Percentiles rank a stretch among this genome's conserved stretches.
Evolutionary conservation across 2,113 vertebrate genomes (phyloP).

Genomic region (Spilogale gracilis): DNA sequence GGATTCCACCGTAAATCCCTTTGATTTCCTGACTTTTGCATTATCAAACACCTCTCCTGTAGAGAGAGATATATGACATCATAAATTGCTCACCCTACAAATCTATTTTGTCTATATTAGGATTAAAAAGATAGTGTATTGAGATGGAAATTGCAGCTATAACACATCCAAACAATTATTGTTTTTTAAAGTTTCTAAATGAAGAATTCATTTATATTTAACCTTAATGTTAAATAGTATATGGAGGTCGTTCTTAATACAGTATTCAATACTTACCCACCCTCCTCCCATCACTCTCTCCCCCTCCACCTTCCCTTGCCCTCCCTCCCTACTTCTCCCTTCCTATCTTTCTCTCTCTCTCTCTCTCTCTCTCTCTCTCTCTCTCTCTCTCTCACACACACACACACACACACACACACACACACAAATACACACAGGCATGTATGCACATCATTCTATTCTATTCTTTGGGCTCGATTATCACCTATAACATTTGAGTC

Average conservation of each 20-base stretch:
- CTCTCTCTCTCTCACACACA: too few species aligned
- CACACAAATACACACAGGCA: not conserved
- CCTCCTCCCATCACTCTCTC: not conserved
- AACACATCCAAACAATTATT: not conserved
- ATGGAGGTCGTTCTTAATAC: not conserved
- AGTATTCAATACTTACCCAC: not conserved
- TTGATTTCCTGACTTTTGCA: not conserved
- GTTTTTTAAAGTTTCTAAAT: not conserved
- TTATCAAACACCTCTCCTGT: not conserved
- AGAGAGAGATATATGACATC: not conserved
- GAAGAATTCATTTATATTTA: conserved; percentile 35
- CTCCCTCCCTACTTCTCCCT: not conserved
- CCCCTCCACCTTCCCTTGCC: not conserved
- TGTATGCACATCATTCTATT: not conserved
- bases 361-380: too few species aligned
- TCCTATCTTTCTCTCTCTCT: not conserved
- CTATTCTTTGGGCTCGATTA: not conserved
- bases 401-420: not conserved
- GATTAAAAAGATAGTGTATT: not conserved
- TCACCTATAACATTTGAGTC: not conserved
- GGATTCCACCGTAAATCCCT: not conserved
- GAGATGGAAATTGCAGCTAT: not conserved
- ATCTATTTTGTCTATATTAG: not conserved
- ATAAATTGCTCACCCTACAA: not conserved
- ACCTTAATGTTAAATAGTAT: not conserved